phyloP scores from a whole-genome alignment of 2,888 invertebrate species.

The Drosophila pseudotakahashii region DNA sequence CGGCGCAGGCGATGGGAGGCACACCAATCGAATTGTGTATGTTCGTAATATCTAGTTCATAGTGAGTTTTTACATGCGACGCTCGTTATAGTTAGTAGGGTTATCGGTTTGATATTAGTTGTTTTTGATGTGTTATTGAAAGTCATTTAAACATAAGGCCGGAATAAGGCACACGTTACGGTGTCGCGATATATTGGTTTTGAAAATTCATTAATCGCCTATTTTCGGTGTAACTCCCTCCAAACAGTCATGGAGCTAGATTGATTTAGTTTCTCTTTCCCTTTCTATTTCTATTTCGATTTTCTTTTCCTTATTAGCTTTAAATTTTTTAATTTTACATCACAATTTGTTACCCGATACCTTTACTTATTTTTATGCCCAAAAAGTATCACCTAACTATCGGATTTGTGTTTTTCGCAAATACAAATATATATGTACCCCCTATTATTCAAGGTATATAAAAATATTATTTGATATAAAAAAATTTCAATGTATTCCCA shows the following conservation, averaged over 20 bases:
- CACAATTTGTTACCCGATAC: conserved; percentile 61
- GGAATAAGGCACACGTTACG: conserved; percentile 80
- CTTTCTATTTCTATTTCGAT: conserved; percentile 3
- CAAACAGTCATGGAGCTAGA: conserved; percentile 9
- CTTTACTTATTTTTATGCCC: conserved; percentile 46
- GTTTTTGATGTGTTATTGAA: conserved; percentile 50
- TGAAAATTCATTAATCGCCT: conserved; percentile 27
- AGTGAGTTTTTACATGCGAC: neutral
- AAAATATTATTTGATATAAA: conserved; percentile 18
- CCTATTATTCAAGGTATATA: conserved; percentile 3
- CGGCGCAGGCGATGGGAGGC: neutral
- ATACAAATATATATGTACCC: neutral
- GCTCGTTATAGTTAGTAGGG: neutral
- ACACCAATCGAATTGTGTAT: neutral
- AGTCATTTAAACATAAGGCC: conserved; percentile 80
- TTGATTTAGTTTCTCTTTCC: conserved; percentile 13
- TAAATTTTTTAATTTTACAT: conserved; percentile 47
- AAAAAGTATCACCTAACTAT: conserved; percentile 65
- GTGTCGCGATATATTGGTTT: conserved; percentile 48
- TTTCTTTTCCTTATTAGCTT: neutral
- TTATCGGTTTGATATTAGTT: conserved; percentile 1
- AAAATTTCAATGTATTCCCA: neutral
- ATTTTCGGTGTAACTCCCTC: conserved; percentile 18
- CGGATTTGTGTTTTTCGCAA: conserved; percentile 5
- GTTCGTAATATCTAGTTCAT: neutral